phyloP scores from a whole-genome alignment of 2,797 vertebrate species.

The Sandelia bainsii region DNA sequence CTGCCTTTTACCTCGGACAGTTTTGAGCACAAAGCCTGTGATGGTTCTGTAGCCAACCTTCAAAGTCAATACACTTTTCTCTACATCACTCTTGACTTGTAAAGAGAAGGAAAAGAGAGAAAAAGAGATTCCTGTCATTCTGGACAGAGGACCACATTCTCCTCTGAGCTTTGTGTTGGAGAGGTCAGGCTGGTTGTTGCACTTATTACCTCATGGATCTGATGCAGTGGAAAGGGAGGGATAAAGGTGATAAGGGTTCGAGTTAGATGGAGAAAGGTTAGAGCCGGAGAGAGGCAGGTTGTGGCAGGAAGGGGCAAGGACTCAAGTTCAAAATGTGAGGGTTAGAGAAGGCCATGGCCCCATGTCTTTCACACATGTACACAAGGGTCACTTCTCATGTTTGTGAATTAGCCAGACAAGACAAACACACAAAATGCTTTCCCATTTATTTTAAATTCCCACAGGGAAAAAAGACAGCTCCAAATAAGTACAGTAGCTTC shows the following conservation, averaged over 20 bases:
- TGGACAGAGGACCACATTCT: slow-evolving; percentile 54
- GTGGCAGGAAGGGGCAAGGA: slow-evolving; percentile 32
- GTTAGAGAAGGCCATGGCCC: slow-evolving; percentile 42
- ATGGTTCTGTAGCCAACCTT: slow-evolving; percentile 80
- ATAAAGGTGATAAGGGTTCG: slow-evolving; percentile 37
- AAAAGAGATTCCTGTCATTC: slow-evolving; percentile 71
- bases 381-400: slow-evolving; percentile 50
- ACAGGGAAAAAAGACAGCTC: slow-evolving; percentile 6
- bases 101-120: slow-evolving; percentile 62
- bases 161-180: slow-evolving; percentile 53
- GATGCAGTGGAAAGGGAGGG: slow-evolving; percentile 35
- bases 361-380: slow-evolving; percentile 42
- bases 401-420: slow-evolving; percentile 43
- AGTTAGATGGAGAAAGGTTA: slow-evolving; percentile 59
- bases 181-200: slow-evolving; percentile 68
- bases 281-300: slow-evolving; percentile 50
- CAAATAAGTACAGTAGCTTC: slow-evolving; percentile 40
- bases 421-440: slow-evolving; percentile 6
- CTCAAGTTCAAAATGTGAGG: slow-evolving; percentile 38
- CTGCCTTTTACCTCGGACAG: slow-evolving; percentile 76
- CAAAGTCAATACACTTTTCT: slow-evolving; percentile 78
- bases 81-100: slow-evolving; percentile 73
- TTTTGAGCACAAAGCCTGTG: slow-evolving; percentile 74
- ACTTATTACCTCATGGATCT: slow-evolving; percentile 64
- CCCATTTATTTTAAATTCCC: not conserved